phyloP scores from a whole-genome alignment of 2,888 invertebrate species.

The Toxonevra muliebris region DNA sequence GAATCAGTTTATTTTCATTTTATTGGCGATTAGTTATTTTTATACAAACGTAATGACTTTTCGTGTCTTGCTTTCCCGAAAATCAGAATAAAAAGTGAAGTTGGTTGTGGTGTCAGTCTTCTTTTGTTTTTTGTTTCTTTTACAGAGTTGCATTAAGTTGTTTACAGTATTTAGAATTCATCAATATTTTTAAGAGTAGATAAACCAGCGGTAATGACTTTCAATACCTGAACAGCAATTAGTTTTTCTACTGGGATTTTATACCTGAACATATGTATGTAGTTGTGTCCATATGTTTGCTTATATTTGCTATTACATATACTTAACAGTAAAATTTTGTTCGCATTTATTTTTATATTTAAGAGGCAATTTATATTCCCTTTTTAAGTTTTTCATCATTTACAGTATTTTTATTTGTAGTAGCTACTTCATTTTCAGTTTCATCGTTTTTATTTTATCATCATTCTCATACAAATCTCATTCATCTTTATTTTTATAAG shows the following conservation, averaged over 20 bases:
- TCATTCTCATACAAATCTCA: slow-evolving; percentile 7
- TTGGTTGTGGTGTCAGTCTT: no score
- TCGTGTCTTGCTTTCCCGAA: no score
- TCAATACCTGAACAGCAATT: no score
- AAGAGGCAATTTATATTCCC: slow-evolving; percentile 65
- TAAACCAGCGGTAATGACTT: no score
- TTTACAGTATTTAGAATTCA: no score
- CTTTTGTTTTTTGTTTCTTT: no score
- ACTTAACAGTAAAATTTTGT: slow-evolving; percentile 44
- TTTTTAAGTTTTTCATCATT: slow-evolving; percentile 44
- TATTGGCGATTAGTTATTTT: no score
- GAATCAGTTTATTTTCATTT: no score
- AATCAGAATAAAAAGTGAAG: no score
- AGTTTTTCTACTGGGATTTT: neutral
- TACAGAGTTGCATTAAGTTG: no score
- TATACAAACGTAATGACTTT: no score
- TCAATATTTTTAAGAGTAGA: no score
- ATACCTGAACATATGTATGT: neutral
- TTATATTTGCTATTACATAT: slow-evolving; percentile 31
- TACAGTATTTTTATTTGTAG: slow-evolving; percentile 15
- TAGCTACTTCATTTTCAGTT: slow-evolving; percentile 3
- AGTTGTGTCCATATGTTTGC: neutral
- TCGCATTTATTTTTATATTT: slow-evolving; percentile 60
- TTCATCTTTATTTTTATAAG: neutral
- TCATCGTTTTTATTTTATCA: slow-evolving; percentile 1